Conservation (phyloP, 2,888 invertebrate species). For the Zaprionus lineosus region DNA sequence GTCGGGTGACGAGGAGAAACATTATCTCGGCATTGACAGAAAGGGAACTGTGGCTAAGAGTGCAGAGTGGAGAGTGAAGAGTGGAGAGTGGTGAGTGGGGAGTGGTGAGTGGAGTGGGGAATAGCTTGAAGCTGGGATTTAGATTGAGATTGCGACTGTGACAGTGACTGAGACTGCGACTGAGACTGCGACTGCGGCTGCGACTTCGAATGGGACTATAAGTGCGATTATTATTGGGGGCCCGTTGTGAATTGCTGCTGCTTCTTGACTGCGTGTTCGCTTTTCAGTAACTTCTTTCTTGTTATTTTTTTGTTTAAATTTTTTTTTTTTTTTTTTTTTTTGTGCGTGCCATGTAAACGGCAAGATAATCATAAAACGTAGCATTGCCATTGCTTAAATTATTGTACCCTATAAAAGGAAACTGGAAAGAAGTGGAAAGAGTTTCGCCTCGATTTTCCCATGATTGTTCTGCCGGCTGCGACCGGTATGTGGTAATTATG, state of each 20-base stretch:
- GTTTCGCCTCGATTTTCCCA: constrained; percentile 63
- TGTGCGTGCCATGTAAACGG: constrained; percentile 63
- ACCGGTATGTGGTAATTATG: constrained; percentile 70
- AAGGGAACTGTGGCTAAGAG: constrained; percentile 37
- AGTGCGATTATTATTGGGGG: constrained; percentile 27
- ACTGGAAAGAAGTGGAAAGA: constrained; percentile 12
- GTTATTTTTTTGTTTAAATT: not conserved
- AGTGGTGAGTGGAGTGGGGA: no score
- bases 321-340: constrained; percentile 10
- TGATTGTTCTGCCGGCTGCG: constrained; percentile 68
- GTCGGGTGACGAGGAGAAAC: constrained; percentile 44
- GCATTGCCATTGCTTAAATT: constrained; percentile 73
- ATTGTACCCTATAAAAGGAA: constrained; percentile 58
- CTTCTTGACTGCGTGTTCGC: constrained; percentile 29
- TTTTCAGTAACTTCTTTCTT: constrained; percentile 1
- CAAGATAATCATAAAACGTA: constrained; percentile 71
- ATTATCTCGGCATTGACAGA: constrained; percentile 64
- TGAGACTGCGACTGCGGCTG: constrained; percentile 24
- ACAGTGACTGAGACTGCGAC: constrained; percentile 17
- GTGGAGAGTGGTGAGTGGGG: no score
- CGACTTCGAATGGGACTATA: constrained; percentile 28
- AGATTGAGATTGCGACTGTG: constrained; percentile 6
- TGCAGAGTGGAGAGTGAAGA: no score
- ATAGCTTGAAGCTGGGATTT: no score
- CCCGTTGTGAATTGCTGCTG: constrained; percentile 14